Base-by-base conservation (phyloP, 1,140 invertebrate genomes). In the Calliopsis andreniformis region DNA sequence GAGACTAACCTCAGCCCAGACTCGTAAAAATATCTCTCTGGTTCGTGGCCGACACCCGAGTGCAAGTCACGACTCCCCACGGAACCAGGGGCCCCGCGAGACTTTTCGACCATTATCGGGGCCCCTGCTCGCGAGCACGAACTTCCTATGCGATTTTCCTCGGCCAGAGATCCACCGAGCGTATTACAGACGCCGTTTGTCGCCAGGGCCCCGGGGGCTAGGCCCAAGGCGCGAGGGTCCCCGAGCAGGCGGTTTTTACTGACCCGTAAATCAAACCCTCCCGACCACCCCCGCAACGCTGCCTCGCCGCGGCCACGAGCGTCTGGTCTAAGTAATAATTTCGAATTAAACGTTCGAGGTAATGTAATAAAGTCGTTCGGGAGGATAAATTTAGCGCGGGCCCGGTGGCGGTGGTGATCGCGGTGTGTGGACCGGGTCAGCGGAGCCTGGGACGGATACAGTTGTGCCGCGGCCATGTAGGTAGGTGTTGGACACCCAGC, bases 401-500 rank as follows among this genome's bases (percentile, higher is more conserved):
- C 79, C 78, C 76, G 58, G 78, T 68, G 61, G 76, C 51, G 47
- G 77, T 81, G 79, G 72, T 77, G 80, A 69, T 56, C 73, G 80
- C 77, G 76, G 83, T 80, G 73, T 75, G 81, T 58, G 82, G 78
- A 77, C 81, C 82, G 67, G 77, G 76, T 83, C 82, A 84, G 76
- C 69, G 66, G 78, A 66, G 77, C 83, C 55, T 67, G 39, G 77
- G 67, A 76, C 77, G 73, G 68, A 84, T 87, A 88, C 86, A 87
- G 88, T 88, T 86, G 88, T 89, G 88, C 84, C 84, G 82, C 85
- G 79, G 84, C 82, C 84, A 86, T 90, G 88, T 89, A 90, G 90
- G 90, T 91, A 91, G 89, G 90, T 91, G 90, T 91, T 86, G 90
- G 90, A 91, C 89, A 91, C 89, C 88, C 90, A 91, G 90, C 90